Evolutionary conservation across 2,888 invertebrate species (phyloP).

Genomic region (Sicus ferrugineus): DNA sequence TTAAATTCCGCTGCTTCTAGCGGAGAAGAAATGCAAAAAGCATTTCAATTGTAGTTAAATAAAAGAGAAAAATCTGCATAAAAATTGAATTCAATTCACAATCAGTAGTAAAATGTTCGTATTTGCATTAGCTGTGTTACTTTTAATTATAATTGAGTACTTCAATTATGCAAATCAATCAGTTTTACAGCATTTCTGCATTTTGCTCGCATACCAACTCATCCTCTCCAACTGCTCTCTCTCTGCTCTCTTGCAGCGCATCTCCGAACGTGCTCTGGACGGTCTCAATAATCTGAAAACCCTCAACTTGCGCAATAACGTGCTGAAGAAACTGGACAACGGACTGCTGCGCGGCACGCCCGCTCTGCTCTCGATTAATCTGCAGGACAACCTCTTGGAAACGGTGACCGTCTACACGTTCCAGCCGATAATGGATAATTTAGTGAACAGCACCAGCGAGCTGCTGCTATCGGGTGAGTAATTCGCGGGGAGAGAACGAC

Average conservation of each 20-base stretch:
- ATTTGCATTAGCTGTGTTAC: too few relatives aligned
- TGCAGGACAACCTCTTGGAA: constrained; percentile 79
- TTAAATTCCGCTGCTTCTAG: too few relatives aligned
- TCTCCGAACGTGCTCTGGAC: constrained; percentile 80
- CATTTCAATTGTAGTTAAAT: too few relatives aligned
- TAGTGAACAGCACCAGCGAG: constrained; percentile 78
- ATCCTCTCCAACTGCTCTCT: too few relatives aligned
- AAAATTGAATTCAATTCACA: too few relatives aligned
- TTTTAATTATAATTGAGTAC: too few relatives aligned
- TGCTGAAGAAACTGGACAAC: constrained; percentile 74
- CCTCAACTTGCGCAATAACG: constrained; percentile 79
- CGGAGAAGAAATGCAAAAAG: too few relatives aligned
- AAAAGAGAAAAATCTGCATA: too few relatives aligned
- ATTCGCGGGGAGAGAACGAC: not conserved
- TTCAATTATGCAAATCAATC: too few relatives aligned
- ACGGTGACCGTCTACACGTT: constrained; percentile 78
- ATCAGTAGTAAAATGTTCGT: too few relatives aligned
- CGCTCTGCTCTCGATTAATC: constrained; percentile 76
- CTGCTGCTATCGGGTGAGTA: constrained; percentile 79
- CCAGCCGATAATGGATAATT: constrained; percentile 78
- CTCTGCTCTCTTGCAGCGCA: constrained; percentile 69
- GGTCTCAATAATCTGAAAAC: constrained; percentile 77
- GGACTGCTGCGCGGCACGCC: constrained; percentile 78
- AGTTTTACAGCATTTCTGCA: too few relatives aligned
- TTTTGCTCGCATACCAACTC: too few relatives aligned